These are phyloP conservation scores for Sus cebifrons DNA, from an alignment of 2,797 vertebrate species.

Conservation along the genomic window DNA sequence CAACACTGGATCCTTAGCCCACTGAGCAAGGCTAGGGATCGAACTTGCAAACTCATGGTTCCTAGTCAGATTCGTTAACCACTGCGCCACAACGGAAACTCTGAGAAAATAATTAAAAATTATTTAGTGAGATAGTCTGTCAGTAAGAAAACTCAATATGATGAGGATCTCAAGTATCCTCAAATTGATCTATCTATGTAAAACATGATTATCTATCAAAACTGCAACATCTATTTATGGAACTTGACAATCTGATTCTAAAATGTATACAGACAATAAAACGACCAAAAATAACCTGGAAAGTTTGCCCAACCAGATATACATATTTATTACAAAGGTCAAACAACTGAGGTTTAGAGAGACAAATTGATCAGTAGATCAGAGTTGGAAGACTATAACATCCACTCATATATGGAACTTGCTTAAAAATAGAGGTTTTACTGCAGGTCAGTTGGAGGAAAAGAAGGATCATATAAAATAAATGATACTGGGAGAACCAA, in stretches of 20 bases:
- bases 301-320: not conserved
- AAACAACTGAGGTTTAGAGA: not conserved
- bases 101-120: constrained; percentile 47
- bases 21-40: too few species aligned
- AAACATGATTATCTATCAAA: not conserved
- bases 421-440: constrained; percentile 1
- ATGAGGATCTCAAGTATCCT: not conserved
- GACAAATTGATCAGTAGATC: not conserved
- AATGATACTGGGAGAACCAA: not conserved
- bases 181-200: not conserved
- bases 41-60: too few species aligned
- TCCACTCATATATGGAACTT: not conserved
- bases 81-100: too few species aligned
- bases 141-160: constrained; percentile 4
- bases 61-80: too few species aligned
- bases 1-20: too few species aligned
- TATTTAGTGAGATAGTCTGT: not conserved
- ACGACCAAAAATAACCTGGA: not conserved
- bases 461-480: not conserved
- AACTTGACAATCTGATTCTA: constrained; percentile 44
- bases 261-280: not conserved
- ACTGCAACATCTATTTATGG: not conserved
- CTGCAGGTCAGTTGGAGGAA: not conserved
- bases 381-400: not conserved
- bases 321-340: constrained; percentile 10